phyloP scores from a whole-genome alignment of 2,113 vertebrate species.

The Rhinoderma darwinii region DNA sequence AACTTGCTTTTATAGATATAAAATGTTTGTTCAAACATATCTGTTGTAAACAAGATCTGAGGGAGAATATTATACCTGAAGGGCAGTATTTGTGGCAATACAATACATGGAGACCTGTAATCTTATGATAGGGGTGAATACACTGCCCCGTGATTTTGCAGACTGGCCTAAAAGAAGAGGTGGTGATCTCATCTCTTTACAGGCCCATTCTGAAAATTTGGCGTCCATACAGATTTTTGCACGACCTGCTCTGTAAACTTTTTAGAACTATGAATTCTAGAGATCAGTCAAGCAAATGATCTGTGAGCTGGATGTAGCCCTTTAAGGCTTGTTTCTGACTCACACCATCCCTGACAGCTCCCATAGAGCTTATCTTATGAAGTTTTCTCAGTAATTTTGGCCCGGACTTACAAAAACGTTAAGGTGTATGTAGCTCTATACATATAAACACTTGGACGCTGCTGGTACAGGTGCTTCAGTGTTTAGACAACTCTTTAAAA shows the following conservation, averaged over 20 bases:
- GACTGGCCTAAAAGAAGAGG: background rate
- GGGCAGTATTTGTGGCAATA: background rate
- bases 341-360: background rate
- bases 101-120: background rate
- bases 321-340: background rate
- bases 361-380: background rate
- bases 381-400: background rate
- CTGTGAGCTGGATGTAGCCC: background rate
- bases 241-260: constrained; percentile 31
- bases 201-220: constrained; percentile 3
- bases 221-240: background rate
- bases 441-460: background rate
- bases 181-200: background rate
- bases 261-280: background rate
- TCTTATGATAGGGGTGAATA: background rate
- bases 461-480: constrained; percentile 24
- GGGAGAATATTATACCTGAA: background rate
- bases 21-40: background rate
- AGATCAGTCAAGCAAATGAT: background rate
- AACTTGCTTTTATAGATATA: background rate
- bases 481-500: background rate
- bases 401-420: background rate
- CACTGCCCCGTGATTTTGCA: background rate
- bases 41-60: constrained; percentile 10
- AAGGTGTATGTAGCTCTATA: background rate